Evolutionary conservation across 2,888 invertebrate genomes (phyloP).

Genomic region (Spisula solida): DNA sequence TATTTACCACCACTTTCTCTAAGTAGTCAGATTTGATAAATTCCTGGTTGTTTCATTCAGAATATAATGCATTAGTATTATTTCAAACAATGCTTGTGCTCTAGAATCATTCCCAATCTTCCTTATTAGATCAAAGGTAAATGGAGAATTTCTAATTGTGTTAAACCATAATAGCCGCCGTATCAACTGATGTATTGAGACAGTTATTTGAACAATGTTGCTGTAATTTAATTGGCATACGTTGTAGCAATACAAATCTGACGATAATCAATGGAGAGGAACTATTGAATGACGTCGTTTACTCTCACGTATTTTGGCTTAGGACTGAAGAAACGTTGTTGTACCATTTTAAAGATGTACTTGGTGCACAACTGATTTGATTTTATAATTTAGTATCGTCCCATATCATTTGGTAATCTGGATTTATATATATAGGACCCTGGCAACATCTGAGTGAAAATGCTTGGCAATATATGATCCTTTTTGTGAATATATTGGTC

Average conservation of each 20-base stretch:
- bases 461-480: too few relatives aligned
- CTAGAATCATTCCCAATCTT: neutral
- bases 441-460: too few relatives aligned
- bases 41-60: too few relatives aligned
- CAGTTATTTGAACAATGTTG: neutral
- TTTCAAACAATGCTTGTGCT: too few relatives aligned
- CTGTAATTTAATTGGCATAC: constrained; percentile 5
- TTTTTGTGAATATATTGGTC: too few relatives aligned
- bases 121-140: neutral
- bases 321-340: neutral
- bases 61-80: too few relatives aligned
- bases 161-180: constrained; percentile 7
- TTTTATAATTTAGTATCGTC: too few relatives aligned
- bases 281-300: neutral
- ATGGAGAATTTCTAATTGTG: constrained; percentile 1
- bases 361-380: too few relatives aligned
- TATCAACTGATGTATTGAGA: neutral
- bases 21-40: too few relatives aligned
- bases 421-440: too few relatives aligned
- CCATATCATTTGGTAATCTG: too few relatives aligned
- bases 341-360: neutral
- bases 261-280: neutral
- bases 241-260: neutral
- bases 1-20: too few relatives aligned
- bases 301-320: neutral